Conservation (phyloP, 2,113 vertebrate species). For the Vanacampus margaritifer region DNA sequence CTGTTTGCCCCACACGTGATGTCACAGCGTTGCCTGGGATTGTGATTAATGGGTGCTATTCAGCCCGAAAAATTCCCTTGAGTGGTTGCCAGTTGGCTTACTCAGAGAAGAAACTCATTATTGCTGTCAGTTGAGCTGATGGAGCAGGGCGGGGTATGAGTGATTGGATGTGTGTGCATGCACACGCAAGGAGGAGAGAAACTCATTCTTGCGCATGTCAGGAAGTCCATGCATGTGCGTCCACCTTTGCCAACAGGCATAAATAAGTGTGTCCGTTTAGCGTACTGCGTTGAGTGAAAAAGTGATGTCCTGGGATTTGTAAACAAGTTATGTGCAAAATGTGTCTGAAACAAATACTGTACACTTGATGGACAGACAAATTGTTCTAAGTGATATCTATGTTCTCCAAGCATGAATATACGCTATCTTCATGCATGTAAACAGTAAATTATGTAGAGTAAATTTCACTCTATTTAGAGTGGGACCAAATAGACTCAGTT, state of each 20-base stretch:
- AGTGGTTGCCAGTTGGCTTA: conserved; percentile 80
- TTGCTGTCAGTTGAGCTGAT: conserved; percentile 76
- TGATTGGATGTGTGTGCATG: conserved; percentile 21
- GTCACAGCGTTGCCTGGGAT: conserved; percentile 76
- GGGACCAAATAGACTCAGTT: too few relatives aligned
- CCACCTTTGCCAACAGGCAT: neutral
- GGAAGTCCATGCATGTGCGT: conserved; percentile 36
- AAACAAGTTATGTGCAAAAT: too few relatives aligned
- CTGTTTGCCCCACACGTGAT: conserved; percentile 68
- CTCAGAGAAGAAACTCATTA: conserved; percentile 79
- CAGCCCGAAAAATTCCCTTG: conserved; percentile 81
- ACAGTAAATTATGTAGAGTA: too few relatives aligned
- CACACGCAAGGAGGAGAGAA: conserved; percentile 9
- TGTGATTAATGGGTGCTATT: conserved; percentile 85
- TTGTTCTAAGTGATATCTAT: neutral
- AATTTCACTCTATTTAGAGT: too few relatives aligned
- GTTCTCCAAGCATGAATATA: too few relatives aligned
- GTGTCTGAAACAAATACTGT: too few relatives aligned
- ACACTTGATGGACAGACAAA: too few relatives aligned
- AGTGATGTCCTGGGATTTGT: neutral
- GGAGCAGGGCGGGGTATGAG: conserved; percentile 59
- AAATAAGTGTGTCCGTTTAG: neutral
- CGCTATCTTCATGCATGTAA: too few relatives aligned
- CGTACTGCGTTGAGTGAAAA: neutral
- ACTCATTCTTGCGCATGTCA: conserved; percentile 40